Evolutionary conservation across 2,888 invertebrate species (phyloP).

Genomic region (Tipula unca): DNA sequence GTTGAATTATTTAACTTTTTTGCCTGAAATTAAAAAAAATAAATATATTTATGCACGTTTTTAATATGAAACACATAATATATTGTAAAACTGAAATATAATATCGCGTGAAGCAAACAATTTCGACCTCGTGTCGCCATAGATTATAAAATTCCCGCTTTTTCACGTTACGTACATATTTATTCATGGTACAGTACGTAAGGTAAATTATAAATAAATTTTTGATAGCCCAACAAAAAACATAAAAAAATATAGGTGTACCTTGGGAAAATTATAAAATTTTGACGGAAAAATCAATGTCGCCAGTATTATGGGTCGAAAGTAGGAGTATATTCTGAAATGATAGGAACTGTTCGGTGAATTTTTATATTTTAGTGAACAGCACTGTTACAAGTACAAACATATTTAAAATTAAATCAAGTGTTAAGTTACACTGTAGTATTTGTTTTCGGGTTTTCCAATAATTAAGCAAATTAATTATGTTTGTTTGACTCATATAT

Average conservation of each 20-base stretch:
- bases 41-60: not conserved
- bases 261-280: not conserved
- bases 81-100: not conserved
- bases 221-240: not conserved
- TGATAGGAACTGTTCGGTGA: not conserved
- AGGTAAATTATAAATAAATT: not conserved
- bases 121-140: constrained; percentile 8
- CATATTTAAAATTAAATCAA: too few species aligned
- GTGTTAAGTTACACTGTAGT: not conserved
- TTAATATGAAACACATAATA: not conserved
- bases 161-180: not conserved
- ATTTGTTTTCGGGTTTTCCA: not conserved
- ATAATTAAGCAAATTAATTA: not conserved
- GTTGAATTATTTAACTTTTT: not conserved
- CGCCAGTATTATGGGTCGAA: not conserved
- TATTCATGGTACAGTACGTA: not conserved
- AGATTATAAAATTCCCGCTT: not conserved
- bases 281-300: not conserved
- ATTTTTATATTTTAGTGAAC: too few species aligned
- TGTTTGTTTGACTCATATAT: not conserved
- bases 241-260: not conserved
- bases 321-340: not conserved
- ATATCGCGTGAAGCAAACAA: not conserved
- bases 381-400: too few species aligned
- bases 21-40: not conserved